These are phyloP conservation scores for Arrhamphus sclerolepis DNA, from an alignment of 2,797 vertebrate species.

Conservation along the genomic window DNA sequence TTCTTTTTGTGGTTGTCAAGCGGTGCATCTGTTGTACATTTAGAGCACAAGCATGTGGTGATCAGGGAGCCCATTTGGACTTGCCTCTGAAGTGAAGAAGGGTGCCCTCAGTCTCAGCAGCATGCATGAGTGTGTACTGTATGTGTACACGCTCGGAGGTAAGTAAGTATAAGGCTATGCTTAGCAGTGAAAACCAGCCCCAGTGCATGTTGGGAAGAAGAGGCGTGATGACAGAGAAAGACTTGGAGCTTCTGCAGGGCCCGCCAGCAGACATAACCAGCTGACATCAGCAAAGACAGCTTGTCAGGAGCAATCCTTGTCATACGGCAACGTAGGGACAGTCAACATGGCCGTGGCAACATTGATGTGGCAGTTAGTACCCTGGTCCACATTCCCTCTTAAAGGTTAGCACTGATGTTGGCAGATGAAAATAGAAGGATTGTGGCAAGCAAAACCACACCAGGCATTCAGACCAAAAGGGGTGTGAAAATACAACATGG, in stretches of 20 bases:
- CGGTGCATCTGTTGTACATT: conserved; percentile 73
- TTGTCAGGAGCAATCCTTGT: conserved; percentile 74
- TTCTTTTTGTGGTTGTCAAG: conserved; percentile 43
- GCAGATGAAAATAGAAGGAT: conserved; percentile 63
- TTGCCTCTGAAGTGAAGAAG: conserved; percentile 46
- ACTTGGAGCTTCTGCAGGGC: conserved; percentile 63
- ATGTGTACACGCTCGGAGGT: conserved; percentile 35
- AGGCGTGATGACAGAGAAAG: conserved; percentile 66
- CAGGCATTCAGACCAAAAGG: conserved; percentile 44
- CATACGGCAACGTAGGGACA: conserved; percentile 52
- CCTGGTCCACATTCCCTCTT: conserved; percentile 52
- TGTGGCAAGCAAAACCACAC: conserved; percentile 35
- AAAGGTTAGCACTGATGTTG: conserved; percentile 68
- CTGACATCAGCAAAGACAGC: conserved; percentile 72
- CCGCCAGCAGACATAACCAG: conserved; percentile 55
- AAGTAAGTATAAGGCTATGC: conserved; percentile 49
- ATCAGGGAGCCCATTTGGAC: conserved; percentile 54
- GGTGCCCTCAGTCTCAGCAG: conserved; percentile 22
- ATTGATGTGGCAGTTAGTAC: conserved; percentile 65
- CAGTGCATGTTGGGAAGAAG: conserved; percentile 68
- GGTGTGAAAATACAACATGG: conserved; percentile 62
- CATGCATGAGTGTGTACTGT: conserved; percentile 19
- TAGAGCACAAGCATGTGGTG: conserved; percentile 50
- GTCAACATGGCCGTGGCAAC: conserved; percentile 48
- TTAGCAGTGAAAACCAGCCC: conserved; percentile 58